Conservation (phyloP, 2,888 invertebrate species). For the Rotaria magnacalcarata region DNA sequence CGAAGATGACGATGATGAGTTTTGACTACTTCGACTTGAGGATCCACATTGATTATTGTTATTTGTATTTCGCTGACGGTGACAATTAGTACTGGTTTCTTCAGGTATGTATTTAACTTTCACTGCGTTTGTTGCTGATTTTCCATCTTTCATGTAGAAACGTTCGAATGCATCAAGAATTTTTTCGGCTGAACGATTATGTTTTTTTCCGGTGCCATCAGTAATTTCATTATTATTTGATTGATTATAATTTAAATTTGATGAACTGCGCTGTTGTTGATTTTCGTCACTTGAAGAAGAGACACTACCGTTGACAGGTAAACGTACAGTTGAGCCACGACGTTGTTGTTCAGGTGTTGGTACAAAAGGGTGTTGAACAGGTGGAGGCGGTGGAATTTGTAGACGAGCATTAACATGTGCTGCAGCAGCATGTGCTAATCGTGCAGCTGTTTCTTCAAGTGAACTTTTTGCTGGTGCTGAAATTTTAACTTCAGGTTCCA, state of each 20-base stretch:
- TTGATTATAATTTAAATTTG: conserved; percentile 1
- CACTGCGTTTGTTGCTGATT: not conserved
- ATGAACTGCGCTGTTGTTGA: not conserved
- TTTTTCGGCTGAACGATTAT: not conserved
- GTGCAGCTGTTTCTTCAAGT: not conserved
- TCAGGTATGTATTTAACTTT: conserved; percentile 32
- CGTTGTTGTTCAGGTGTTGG: too few relatives aligned
- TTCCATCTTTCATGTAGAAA: not conserved
- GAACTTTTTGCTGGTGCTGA: not conserved
- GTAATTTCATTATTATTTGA: conserved; percentile 17
- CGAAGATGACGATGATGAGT: not conserved
- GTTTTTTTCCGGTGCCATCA: not conserved
- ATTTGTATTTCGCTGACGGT: not conserved
- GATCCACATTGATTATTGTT: not conserved
- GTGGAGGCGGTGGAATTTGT: not conserved
- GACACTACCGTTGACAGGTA: too few relatives aligned
- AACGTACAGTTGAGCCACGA: too few relatives aligned
- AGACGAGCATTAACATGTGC: not conserved
- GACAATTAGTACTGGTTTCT: not conserved
- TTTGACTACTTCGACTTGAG: not conserved
- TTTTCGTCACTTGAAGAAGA: not conserved
- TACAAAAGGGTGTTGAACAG: not conserved
- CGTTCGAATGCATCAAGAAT: conserved; percentile 27
- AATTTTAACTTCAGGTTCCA: not conserved
- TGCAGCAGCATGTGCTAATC: conserved; percentile 23